A percentile compares a stretch with the other conserved stretches of the same genome.
These are phyloP conservation scores for Ochlodes sylvanus DNA, from an alignment of 2,888 invertebrate genomes.

Conservation along the genomic window DNA sequence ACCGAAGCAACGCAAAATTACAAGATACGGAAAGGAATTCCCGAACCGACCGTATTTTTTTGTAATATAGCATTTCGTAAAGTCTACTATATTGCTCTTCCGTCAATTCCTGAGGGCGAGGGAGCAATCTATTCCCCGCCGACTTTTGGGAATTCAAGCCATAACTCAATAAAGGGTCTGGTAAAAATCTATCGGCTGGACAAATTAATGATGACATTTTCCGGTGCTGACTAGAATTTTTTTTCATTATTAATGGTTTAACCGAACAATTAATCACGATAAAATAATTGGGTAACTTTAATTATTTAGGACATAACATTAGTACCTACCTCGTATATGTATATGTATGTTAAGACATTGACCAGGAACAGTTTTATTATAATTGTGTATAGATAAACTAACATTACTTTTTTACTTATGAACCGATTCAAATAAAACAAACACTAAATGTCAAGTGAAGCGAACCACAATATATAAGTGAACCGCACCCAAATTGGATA, in stretches of 20 bases:
- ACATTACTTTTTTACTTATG: too few relatives aligned
- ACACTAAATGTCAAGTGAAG: too few relatives aligned
- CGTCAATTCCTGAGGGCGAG: slow-evolving; percentile 19
- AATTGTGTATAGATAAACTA: too few relatives aligned
- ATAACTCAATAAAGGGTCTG: slow-evolving; percentile 35
- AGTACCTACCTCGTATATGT: too few relatives aligned
- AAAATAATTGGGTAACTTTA: not conserved
- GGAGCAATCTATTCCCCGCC: slow-evolving; percentile 28
- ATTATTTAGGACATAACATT: not conserved
- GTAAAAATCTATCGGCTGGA: slow-evolving; percentile 31
- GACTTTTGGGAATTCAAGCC: slow-evolving; percentile 32
- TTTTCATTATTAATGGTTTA: slow-evolving; percentile 13
- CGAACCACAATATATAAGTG: too few relatives aligned
- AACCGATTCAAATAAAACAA: too few relatives aligned
- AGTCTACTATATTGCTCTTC: slow-evolving; percentile 18
- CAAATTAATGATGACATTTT: slow-evolving; percentile 34
- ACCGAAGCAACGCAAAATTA: slow-evolving; percentile 57
- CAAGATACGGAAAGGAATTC: slow-evolving; percentile 40
- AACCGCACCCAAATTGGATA: too few relatives aligned
- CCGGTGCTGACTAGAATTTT: slow-evolving; percentile 14
- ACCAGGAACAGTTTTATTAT: too few relatives aligned
- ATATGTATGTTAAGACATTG: too few relatives aligned
- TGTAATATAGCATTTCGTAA: slow-evolving; percentile 15
- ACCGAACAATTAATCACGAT: not conserved
- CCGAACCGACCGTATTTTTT: slow-evolving; percentile 9